Evolutionary conservation across 2,113 vertebrate genomes (phyloP).

Genomic region (Protobothrops mucrosquamatus): DNA sequence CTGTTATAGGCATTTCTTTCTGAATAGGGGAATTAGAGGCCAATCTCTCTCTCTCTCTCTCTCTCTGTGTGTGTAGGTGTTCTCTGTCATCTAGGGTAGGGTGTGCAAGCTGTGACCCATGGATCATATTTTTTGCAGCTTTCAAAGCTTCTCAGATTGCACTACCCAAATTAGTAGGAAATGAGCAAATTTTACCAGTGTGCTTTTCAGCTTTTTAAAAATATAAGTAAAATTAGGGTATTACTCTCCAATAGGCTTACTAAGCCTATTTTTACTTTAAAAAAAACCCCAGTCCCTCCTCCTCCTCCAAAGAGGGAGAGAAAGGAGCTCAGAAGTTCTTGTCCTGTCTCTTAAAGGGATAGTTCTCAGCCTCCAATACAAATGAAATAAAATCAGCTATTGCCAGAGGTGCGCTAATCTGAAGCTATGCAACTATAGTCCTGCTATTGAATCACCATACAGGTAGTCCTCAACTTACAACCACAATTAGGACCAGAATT

Average conservation of each 20-base stretch:
- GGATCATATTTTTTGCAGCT: not conserved
- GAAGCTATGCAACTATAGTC: not conserved
- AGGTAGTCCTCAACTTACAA: not conserved
- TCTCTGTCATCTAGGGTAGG: not conserved
- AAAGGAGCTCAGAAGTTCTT: not conserved
- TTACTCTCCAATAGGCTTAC: not conserved
- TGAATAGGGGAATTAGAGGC: not conserved
- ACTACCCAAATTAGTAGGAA: not conserved
- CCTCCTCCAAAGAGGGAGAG: not conserved
- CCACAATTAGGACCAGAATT: not conserved
- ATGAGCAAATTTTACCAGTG: not conserved
- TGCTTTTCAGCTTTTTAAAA: not conserved
- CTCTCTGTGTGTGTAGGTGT: not conserved
- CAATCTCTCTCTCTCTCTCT: not conserved
- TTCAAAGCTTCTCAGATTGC: not conserved
- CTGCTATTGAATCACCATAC: not conserved
- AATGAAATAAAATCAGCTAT: not conserved
- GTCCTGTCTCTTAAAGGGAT: not conserved
- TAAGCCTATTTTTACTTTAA: too few relatives aligned
- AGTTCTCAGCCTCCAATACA: not conserved
- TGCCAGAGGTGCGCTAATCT: not conserved
- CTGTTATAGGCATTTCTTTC: not conserved
- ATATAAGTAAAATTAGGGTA: not conserved
- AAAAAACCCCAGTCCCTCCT: not conserved
- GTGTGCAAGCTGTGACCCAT: not conserved